Evolutionary conservation across 2,797 vertebrate genomes (phyloP).

Genomic region (Otolemur crassicaudatus): DNA sequence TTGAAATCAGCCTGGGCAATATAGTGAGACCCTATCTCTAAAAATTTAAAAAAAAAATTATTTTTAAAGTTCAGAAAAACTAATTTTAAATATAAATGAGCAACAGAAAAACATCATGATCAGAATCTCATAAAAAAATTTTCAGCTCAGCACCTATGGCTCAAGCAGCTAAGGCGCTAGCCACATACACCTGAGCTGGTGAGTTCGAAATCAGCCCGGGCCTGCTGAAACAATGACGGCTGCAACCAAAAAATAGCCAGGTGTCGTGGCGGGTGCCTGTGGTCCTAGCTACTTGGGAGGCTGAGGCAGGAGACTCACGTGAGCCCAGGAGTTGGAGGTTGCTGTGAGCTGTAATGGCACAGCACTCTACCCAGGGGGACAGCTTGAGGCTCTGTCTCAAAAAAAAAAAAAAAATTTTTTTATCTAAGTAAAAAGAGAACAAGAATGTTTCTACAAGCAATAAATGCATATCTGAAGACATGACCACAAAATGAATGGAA

Average conservation of each 20-base stretch:
- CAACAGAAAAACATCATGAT: slow-evolving; percentile 29
- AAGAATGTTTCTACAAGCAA: background rate
- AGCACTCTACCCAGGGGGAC: no score
- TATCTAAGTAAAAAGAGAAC: background rate
- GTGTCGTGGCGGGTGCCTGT: no score
- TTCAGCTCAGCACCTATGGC: background rate
- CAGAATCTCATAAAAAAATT: background rate
- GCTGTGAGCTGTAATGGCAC: no score
- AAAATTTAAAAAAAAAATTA: background rate
- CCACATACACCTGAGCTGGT: no score
- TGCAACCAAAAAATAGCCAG: no score
- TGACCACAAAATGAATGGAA: background rate
- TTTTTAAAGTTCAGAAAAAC: background rate
- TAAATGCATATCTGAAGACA: background rate
- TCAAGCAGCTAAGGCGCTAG: no score
- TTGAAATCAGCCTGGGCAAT: background rate
- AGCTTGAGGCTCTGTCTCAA: no score
- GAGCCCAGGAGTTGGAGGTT: no score
- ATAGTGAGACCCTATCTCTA: background rate
- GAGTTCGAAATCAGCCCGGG: no score
- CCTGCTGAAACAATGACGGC: no score
- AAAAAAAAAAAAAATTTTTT: background rate
- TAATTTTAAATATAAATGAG: slow-evolving; percentile 1
- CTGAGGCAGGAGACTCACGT: no score
- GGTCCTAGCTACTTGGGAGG: no score